Evolutionary conservation across 2,797 vertebrate species (phyloP).

Genomic region (Brachyrhaphis roseni): DNA sequence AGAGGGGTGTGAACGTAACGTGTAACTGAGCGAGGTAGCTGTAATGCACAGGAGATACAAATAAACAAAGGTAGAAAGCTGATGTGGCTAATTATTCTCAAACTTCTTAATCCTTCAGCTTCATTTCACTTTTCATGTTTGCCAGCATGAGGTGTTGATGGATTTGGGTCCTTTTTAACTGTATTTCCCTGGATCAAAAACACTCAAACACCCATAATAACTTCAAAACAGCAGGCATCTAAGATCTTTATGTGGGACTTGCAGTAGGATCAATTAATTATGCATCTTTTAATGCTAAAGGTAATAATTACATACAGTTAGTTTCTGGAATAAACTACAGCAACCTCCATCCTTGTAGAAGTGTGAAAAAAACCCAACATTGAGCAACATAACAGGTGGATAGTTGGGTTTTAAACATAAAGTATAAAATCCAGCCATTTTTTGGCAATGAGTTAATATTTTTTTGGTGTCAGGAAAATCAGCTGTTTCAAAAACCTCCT

Average conservation of each 20-base stretch:
- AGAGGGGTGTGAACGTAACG: slow-evolving; percentile 43
- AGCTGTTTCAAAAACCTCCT: too few species aligned
- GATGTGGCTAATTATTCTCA: slow-evolving; percentile 44
- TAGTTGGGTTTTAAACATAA: too few species aligned
- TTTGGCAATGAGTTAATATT: too few species aligned
- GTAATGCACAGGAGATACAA: slow-evolving; percentile 47
- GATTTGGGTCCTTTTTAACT: slow-evolving; percentile 32
- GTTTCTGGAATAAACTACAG: background rate
- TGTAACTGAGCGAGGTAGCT: slow-evolving; percentile 31
- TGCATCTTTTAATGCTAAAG: background rate
- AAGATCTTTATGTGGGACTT: background rate
- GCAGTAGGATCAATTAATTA: background rate
- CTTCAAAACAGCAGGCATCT: slow-evolving; percentile 18
- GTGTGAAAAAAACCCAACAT: background rate
- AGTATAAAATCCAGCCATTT: too few species aligned
- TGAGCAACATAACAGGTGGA: background rate
- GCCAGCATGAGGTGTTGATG: slow-evolving; percentile 29
- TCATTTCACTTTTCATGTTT: slow-evolving; percentile 21
- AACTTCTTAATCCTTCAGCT: slow-evolving; percentile 31
- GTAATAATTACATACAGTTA: background rate
- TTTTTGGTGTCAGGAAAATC: too few species aligned
- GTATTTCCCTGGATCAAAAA: slow-evolving; percentile 27
- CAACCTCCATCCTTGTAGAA: background rate
- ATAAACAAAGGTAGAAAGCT: slow-evolving; percentile 48
- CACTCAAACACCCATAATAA: background rate